Evolutionary conservation across 30 jellyfish, hydroid and myxozoan species (phyloP).

Genomic region (Chrysaora quinquecirrha): DNA sequence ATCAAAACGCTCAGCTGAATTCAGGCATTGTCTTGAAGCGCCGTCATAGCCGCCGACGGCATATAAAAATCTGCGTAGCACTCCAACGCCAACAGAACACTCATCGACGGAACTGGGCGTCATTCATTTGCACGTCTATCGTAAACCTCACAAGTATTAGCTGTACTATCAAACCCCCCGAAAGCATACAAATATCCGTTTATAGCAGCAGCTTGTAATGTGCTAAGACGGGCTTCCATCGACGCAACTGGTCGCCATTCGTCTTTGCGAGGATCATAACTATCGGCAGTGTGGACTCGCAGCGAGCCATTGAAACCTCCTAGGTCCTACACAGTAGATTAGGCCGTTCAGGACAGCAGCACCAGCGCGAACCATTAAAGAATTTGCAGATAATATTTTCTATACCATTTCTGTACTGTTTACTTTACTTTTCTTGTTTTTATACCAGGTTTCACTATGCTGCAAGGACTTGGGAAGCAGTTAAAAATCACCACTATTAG

Average conservation of each 20-base stretch:
- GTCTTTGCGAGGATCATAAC: constrained; percentile 90
- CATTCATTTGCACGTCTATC: constrained; percentile 92
- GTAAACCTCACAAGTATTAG: constrained; percentile 88
- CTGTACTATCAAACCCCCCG: constrained; percentile 98
- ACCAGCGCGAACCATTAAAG: constrained; percentile 99
- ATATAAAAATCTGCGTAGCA: constrained; percentile 71
- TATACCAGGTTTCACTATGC: constrained; percentile 87
- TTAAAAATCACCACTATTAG: constrained; percentile 69
- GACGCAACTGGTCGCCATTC: constrained; percentile 99
- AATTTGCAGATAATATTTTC: too few species aligned
- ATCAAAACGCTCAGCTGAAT: constrained; percentile 93
- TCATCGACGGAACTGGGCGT: constrained; percentile 85
- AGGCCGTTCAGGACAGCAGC: constrained; percentile 91
- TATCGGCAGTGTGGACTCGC: constrained; percentile 95
- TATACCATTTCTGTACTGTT: not conserved
- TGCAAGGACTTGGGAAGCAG: constrained; percentile 92
- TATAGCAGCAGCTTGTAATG: constrained; percentile 95
- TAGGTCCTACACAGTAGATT: constrained; percentile 91
- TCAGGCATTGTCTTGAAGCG: constrained; percentile 94
- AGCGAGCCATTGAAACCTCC: constrained; percentile 97
- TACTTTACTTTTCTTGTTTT: not conserved
- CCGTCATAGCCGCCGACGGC: constrained; percentile 99
- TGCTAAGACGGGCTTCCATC: constrained; percentile 99
- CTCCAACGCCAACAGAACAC: constrained; percentile 99
- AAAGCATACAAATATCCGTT: constrained; percentile 91